phyloP scores from a whole-genome alignment of 2,797 vertebrate genomes.

The Hybognathus amarus region DNA sequence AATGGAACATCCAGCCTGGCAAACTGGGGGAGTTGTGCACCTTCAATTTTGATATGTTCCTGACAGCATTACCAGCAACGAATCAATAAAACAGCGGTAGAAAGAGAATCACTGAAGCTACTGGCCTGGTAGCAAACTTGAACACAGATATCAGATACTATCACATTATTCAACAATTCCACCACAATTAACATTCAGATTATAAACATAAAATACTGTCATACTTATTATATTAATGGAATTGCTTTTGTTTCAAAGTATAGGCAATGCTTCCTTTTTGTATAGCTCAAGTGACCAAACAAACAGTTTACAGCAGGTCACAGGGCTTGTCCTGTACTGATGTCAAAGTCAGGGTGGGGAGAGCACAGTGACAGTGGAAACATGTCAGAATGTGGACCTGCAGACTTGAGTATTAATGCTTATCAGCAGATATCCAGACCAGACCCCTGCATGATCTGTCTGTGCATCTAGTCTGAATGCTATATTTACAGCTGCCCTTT shows the following conservation, averaged over 20 bases:
- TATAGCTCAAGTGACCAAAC: not conserved
- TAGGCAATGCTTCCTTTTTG: not conserved
- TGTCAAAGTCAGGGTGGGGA: conserved; percentile 31
- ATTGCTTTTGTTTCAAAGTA: not conserved
- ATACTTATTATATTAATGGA: not conserved
- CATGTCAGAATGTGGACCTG: conserved; percentile 52
- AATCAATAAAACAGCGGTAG: not conserved
- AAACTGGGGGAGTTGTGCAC: conserved; percentile 58
- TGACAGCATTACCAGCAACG: conserved; percentile 28
- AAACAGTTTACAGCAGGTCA: conserved; percentile 9
- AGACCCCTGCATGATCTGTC: conserved; percentile 28
- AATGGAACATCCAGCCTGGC: conserved; percentile 34
- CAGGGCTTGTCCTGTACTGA: conserved; percentile 3
- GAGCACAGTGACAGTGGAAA: conserved; percentile 44
- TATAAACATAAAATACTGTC: not conserved
- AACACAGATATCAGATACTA: not conserved
- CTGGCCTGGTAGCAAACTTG: not conserved
- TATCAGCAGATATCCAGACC: conserved; percentile 62
- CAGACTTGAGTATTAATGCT: conserved; percentile 45
- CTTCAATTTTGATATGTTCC: conserved; percentile 58
- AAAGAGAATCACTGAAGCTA: not conserved
- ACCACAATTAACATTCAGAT: not conserved
- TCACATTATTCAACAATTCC: not conserved
- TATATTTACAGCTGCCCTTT: conserved; percentile 45
- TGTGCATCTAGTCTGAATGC: conserved; percentile 6